Conservation (phyloP, 1,140 invertebrate genomes). For the Drosophila bipectinata region DNA sequence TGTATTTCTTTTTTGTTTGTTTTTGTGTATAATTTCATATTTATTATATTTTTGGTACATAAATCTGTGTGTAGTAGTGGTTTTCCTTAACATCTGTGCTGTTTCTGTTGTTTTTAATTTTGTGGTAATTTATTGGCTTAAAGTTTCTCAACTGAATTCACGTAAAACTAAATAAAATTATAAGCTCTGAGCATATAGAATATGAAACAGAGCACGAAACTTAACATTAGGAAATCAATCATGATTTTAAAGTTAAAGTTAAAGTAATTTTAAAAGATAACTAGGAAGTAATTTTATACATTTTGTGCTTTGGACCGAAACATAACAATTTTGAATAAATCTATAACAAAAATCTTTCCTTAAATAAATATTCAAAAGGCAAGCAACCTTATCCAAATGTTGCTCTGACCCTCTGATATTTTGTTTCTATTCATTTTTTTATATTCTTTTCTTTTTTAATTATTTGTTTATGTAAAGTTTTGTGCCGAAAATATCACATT, state of each 20-base stretch:
- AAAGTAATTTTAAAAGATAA: constrained; percentile 57
- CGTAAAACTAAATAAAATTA: constrained; percentile 77
- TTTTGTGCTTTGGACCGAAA: constrained; percentile 81
- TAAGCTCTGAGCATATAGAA: constrained; percentile 38
- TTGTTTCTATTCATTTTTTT: constrained; percentile 13
- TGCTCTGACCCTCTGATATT: constrained; percentile 44
- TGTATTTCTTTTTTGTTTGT: constrained; percentile 31
- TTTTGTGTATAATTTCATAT: constrained; percentile 75
- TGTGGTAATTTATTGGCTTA: constrained; percentile 51
- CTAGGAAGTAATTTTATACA: constrained; percentile 77
- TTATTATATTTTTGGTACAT: constrained; percentile 84
- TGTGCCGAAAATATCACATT: constrained; percentile 83
- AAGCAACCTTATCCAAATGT: constrained; percentile 37
- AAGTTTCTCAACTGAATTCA: constrained; percentile 60
- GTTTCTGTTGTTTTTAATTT: constrained; percentile 39
- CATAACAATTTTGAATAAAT: constrained; percentile 78
- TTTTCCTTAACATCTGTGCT: constrained; percentile 64
- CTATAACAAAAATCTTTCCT: constrained; percentile 46
- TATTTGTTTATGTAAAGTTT: constrained; percentile 68
- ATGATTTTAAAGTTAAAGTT: constrained; percentile 49
- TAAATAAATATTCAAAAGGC: constrained; percentile 52
- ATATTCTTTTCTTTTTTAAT: constrained; percentile 29
- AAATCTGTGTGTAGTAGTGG: constrained; percentile 74
- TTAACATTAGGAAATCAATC: constrained; percentile 51
- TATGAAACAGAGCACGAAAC: constrained; percentile 61